phyloP scores from a whole-genome alignment of 2,888 invertebrate species.

The Scaptomyza polygonia region DNA sequence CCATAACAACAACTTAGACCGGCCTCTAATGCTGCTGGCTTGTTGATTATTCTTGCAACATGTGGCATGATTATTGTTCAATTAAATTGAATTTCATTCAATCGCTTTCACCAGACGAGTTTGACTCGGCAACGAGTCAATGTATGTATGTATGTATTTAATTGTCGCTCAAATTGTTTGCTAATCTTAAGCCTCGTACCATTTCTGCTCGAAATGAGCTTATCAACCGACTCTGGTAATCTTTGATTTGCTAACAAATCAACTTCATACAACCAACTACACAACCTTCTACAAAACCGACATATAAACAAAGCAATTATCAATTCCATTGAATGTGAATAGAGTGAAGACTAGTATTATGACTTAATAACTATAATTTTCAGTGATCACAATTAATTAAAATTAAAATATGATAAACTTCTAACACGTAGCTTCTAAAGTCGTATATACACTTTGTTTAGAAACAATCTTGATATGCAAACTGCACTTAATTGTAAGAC shows the following conservation, averaged over 20 bases:
- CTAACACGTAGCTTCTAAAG: background rate
- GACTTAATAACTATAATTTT: background rate
- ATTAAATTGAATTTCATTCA: slow-evolving; percentile 21
- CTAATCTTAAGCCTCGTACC: slow-evolving; percentile 15
- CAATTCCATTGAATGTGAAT: slow-evolving; percentile 12
- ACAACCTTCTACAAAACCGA: slow-evolving; percentile 24
- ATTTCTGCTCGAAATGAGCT: slow-evolving; percentile 4
- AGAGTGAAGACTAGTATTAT: background rate
- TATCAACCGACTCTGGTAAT: slow-evolving; percentile 31
- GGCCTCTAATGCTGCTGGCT: slow-evolving; percentile 6
- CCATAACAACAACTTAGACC: slow-evolving; percentile 11
- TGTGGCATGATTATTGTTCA: slow-evolving; percentile 34
- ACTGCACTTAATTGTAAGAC: slow-evolving; percentile 7
- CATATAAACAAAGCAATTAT: slow-evolving; percentile 26
- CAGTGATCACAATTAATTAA: background rate
- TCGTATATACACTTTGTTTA: background rate
- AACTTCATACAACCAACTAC: slow-evolving; percentile 3
- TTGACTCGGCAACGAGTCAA: slow-evolving; percentile 17
- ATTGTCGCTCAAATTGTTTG: slow-evolving; percentile 17
- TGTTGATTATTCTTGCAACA: slow-evolving; percentile 41
- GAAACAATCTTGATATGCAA: slow-evolving; percentile 11
- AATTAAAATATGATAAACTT: no score
- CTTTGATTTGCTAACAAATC: slow-evolving; percentile 14
- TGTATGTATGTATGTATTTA: background rate
- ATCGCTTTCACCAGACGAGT: slow-evolving; percentile 43